Evolutionary conservation across 2,113 vertebrate species (phyloP), one percentile per base, ranked within the genome.

Genomic region (Fregata magnificens): DNA sequence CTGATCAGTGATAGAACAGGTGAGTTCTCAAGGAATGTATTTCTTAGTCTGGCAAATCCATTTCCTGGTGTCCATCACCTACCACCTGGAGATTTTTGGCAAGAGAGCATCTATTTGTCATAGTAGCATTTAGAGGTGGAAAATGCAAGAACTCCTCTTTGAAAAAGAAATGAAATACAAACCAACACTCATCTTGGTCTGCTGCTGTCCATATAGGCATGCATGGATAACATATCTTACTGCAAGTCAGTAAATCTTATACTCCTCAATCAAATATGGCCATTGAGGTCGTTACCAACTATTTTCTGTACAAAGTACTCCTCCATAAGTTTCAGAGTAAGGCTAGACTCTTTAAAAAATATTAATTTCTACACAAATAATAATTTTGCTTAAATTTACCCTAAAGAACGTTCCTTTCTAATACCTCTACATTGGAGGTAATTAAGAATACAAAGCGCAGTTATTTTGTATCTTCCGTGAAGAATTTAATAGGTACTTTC

Each of bases 61-160:
- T 94, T 94, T 93, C 69, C 42, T 86, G 38, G 13, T 90, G 72
- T 97, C 72, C 28, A 34, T 95, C 80, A 83, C 40, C 88, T 91
- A 56, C 58, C 88, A 92, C 55, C 55, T 66, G 79, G 80, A 88
- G 40, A 44, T 50, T 86, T 92, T 88, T 94, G 45, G 59, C 80
- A 80, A 81, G 36, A 71, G 16, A 83, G 25, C 17, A 79, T 80
- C 82, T 93, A 47, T 74, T 93, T 91, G 59, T 89, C 77, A 72
- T 82, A 11, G 28, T 82, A 80, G 36, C 74, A 73, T 92, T 88
- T 92, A 90, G 53, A 73, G 77, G 40, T 62, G 36, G 38, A 86
- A 86, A 80, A 86, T 56, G 77, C 49, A 88, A 85, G 38, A 93
- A 58, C 9, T 73, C 15, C 7, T 62, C 76, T 92, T 92, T 90